Evolutionary conservation across 2,797 vertebrate species (phyloP).

Genomic region (Platyrinchus mystaceus): DNA sequence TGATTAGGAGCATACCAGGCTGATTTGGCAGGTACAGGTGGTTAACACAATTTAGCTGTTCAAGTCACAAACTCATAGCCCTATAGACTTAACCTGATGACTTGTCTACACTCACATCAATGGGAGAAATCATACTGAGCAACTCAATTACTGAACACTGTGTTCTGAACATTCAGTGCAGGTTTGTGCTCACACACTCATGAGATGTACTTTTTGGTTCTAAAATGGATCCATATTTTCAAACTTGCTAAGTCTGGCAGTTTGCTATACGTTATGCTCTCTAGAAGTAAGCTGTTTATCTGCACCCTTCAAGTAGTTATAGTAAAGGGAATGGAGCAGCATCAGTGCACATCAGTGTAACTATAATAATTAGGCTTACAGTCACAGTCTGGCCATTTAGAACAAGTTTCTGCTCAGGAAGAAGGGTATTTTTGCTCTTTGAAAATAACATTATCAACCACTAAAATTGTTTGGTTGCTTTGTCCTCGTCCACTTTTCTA

Average conservation of each 20-base stretch:
- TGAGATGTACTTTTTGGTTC: neutral
- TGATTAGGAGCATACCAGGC: rapidly evolving
- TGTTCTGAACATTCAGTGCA: neutral
- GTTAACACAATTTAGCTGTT: neutral
- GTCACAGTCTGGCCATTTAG: neutral
- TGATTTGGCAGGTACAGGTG: neutral
- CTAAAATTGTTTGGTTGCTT: neutral
- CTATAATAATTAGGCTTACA: neutral
- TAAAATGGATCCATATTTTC: neutral
- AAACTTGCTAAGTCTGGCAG: neutral
- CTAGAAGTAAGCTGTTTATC: neutral
- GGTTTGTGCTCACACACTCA: neutral
- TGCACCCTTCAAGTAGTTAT: neutral
- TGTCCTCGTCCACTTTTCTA: neutral
- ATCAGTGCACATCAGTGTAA: neutral
- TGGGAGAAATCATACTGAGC: neutral
- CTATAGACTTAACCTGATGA: neutral
- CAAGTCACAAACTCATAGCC: neutral
- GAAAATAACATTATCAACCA: neutral
- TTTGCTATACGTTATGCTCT: neutral
- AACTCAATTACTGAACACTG: neutral
- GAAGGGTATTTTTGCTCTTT: neutral
- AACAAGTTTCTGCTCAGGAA: neutral
- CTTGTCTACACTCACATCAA: neutral
- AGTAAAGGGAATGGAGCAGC: neutral